These are phyloP conservation scores for Ceratosolen solmsi DNA, from an alignment of 1,140 invertebrate genomes.

Conservation along the genomic window DNA sequence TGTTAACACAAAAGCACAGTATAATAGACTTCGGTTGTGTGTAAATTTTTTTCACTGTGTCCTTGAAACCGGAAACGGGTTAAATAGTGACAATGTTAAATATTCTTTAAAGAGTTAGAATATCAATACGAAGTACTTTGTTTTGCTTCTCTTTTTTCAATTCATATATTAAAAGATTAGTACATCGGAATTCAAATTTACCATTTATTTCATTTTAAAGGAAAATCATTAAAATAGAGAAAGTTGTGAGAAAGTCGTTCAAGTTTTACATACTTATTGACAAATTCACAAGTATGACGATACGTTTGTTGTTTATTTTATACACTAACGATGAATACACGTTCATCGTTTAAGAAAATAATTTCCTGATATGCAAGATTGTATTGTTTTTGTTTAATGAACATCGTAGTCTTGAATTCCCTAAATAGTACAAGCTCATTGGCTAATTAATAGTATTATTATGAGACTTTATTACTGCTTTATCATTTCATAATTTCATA, in stretches of 20 bases:
- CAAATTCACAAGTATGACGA: constrained; percentile 22
- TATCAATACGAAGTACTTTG: not conserved
- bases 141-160: not conserved
- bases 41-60: constrained; percentile 58
- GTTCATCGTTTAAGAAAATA: constrained; percentile 54
- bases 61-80: constrained; percentile 69
- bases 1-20: constrained; percentile 22
- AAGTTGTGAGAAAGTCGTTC: not conserved
- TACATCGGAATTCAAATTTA: not conserved
- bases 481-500: constrained; percentile 39
- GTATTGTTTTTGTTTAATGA: constrained; percentile 52
- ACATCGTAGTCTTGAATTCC: constrained; percentile 62
- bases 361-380: constrained; percentile 65
- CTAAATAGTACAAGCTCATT: constrained; percentile 62
- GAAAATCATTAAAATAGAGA: constrained; percentile 10
- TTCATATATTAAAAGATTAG: constrained; percentile 24
- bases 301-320: not conserved
- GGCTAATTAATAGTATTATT: constrained; percentile 53
- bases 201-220: constrained; percentile 14
- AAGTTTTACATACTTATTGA: not conserved
- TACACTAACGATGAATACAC: constrained; percentile 12
- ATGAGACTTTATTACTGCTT: constrained; percentile 27
- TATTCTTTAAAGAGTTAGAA: constrained; percentile 3
- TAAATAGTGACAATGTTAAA: constrained; percentile 15
- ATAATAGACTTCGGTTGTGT: constrained; percentile 54